A percentile compares a stretch with the other conserved stretches of the same genome.
phyloP scores from a whole-genome alignment of 2,797 vertebrate genomes.

The Pseudomugil tenellus region DNA sequence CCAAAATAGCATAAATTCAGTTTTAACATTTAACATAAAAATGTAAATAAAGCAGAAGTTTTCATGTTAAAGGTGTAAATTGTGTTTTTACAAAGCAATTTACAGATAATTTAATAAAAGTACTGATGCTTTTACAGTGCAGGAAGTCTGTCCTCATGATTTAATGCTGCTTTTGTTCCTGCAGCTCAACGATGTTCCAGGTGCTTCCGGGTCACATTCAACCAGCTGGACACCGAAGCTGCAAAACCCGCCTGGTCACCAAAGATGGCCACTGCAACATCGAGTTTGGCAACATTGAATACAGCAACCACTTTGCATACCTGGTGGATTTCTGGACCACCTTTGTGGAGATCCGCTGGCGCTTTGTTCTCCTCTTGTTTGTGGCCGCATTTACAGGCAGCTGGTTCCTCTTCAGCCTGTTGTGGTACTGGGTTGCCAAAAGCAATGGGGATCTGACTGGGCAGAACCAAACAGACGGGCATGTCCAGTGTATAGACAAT shows the following conservation, averaged over 20 bases:
- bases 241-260: slow-evolving; percentile 88
- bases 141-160: too few species aligned
- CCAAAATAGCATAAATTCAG: too few species aligned
- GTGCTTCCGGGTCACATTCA: slow-evolving; percentile 85
- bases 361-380: slow-evolving; percentile 78
- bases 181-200: slow-evolving; percentile 86
- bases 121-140: too few species aligned
- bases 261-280: slow-evolving; percentile 98
- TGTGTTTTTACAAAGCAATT: too few species aligned
- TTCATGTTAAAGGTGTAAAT: too few species aligned
- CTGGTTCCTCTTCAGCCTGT: slow-evolving; percentile 84
- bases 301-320: slow-evolving; percentile 87
- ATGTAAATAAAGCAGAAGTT: too few species aligned
- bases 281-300: slow-evolving; percentile 90
- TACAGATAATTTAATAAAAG: too few species aligned
- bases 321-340: slow-evolving; percentile 92
- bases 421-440: slow-evolving; percentile 84
- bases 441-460: slow-evolving; percentile 77
- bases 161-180: slow-evolving; percentile 1
- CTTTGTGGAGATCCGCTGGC: slow-evolving; percentile 84
- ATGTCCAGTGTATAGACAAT: slow-evolving; percentile 88
- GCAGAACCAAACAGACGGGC: slow-evolving; percentile 75
- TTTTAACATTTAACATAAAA: too few species aligned
- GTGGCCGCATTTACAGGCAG: slow-evolving; percentile 77
- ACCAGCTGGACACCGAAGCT: slow-evolving; percentile 69